Conservation (phyloP, 2,888 invertebrate species). For the Melanophora roralis region DNA sequence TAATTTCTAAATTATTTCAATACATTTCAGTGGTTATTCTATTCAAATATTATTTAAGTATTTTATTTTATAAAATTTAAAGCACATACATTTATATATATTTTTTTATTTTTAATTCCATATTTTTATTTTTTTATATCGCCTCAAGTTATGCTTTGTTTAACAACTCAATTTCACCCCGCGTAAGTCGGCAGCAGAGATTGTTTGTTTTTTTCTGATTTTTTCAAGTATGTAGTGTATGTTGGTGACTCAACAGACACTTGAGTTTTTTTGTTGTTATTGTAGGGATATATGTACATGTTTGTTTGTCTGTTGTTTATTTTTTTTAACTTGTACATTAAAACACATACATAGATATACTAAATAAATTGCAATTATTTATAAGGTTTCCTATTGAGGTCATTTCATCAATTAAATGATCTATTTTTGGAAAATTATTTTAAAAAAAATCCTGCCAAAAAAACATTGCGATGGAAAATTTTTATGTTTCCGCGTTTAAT, state of each 20-base stretch:
- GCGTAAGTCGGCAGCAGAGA: neutral
- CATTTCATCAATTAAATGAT: neutral
- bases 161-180: neutral
- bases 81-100: too few species aligned
- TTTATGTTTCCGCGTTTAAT: neutral
- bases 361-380: slow-evolving; percentile 31
- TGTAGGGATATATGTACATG: neutral
- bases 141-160: slow-evolving; percentile 36
- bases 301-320: too few species aligned
- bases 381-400: slow-evolving; percentile 50
- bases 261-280: slow-evolving; percentile 22
- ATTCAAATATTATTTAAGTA: too few species aligned
- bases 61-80: too few species aligned
- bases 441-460: neutral
- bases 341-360: neutral
- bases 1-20: neutral
- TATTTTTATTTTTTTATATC: neutral
- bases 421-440: neutral
- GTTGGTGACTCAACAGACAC: slow-evolving; percentile 21
- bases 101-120: too few species aligned
- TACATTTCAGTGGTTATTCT: too few species aligned
- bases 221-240: slow-evolving; percentile 24
- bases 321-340: too few species aligned
- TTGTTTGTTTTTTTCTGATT: slow-evolving; percentile 13
- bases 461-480: neutral